Evolutionary conservation across 2,113 vertebrate genomes (phyloP).

Genomic region (Colossoma macropomum): DNA sequence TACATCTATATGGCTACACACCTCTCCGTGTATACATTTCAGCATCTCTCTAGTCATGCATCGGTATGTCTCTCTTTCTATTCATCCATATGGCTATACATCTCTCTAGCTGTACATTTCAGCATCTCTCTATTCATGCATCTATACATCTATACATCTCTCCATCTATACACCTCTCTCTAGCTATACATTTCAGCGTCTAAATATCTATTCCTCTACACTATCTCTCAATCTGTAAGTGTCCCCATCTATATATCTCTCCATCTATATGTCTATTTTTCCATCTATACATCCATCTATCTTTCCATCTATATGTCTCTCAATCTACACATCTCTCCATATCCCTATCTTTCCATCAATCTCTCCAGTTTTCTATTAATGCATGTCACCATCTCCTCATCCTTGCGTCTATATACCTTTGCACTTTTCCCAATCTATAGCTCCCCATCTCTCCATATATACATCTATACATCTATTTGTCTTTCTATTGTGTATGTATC

Average conservation of each 20-base stretch:
- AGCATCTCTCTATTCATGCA: not conserved
- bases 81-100: not conserved
- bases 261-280: not conserved
- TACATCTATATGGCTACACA: too few relatives aligned
- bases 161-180: not conserved
- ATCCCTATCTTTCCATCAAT: too few relatives aligned
- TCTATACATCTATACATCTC: not conserved
- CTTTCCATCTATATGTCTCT: not conserved
- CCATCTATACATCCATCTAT: not conserved
- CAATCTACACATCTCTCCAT: not conserved
- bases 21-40: not conserved
- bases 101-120: not conserved
- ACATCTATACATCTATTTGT: too few relatives aligned
- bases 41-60: too few relatives aligned
- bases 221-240: not conserved
- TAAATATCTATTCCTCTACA: not conserved
- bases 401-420: not conserved
- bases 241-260: not conserved
- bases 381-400: not conserved
- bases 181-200: not conserved
- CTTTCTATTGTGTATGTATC: too few relatives aligned
- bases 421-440: too few relatives aligned
- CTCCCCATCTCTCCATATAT: not conserved
- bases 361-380: too few relatives aligned
- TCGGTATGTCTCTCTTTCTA: not conserved